Percentiles rank a stretch among this genome's conserved stretches.
phyloP scores from a whole-genome alignment of 1,140 invertebrate genomes.

The Apis florea region DNA sequence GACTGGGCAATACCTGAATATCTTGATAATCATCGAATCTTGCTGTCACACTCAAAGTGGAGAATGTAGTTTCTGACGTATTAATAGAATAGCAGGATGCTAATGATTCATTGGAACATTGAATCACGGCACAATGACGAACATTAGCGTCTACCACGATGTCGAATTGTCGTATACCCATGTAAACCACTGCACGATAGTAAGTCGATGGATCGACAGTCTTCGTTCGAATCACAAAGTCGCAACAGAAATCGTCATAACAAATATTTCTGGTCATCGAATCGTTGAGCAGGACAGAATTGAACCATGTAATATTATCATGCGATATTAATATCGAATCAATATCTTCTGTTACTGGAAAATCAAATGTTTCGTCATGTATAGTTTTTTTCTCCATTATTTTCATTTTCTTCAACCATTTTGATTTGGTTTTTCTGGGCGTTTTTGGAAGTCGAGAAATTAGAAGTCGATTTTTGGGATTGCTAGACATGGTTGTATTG shows the following conservation, averaged over 20 bases:
- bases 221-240: conserved; percentile 57
- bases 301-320: conserved; percentile 15
- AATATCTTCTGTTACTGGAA: no score
- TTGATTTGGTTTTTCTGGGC: background rate
- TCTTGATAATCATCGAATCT: conserved; percentile 29
- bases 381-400: rapidly evolving
- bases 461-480: background rate
- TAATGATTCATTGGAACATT: conserved; percentile 54
- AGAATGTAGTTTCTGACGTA: conserved; percentile 17
- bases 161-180: conserved; percentile 30
- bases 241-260: conserved; percentile 69
- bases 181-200: conserved; percentile 52
- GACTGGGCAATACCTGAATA: conserved; percentile 32
- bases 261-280: conserved; percentile 59
- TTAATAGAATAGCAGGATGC: conserved; percentile 42
- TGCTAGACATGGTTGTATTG: conserved; percentile 31
- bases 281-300: background rate
- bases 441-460: conserved; percentile 25
- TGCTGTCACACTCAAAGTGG: conserved; percentile 4
- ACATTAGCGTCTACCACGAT: background rate
- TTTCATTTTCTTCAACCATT: background rate
- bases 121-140: conserved; percentile 35
- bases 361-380: background rate
- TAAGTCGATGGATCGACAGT: background rate
- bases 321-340: background rate